Conservation (phyloP, 2,797 vertebrate genomes). For the Anolis apletophallus region DNA sequence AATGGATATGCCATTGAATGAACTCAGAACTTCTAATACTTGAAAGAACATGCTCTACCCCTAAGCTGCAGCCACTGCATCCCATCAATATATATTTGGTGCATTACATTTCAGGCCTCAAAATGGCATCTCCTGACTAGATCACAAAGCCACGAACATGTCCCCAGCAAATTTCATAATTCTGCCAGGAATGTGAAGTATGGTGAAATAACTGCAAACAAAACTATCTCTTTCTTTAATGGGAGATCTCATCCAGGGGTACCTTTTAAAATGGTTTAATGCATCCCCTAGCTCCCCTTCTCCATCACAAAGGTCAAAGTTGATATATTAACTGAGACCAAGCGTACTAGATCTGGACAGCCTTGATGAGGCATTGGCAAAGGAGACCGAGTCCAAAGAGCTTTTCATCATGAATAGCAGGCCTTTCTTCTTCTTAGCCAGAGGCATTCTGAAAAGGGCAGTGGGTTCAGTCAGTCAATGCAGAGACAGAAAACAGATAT, state of each 20-base stretch:
- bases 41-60: background rate
- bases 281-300: background rate
- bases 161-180: background rate
- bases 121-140: background rate
- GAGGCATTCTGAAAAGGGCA: slow-evolving; percentile 54
- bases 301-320: slow-evolving; percentile 23
- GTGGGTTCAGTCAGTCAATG: background rate
- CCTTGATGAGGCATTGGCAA: slow-evolving; percentile 29
- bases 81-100: background rate
- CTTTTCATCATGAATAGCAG: slow-evolving; percentile 41
- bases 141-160: background rate
- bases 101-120: background rate
- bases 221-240: background rate
- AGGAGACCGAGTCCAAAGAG: slow-evolving; percentile 40
- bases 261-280: slow-evolving; percentile 36
- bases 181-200: background rate
- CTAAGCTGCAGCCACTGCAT: background rate
- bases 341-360: background rate
- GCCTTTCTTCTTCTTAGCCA: slow-evolving; percentile 49
- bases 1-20: background rate
- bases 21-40: background rate
- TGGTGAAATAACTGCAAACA: background rate
- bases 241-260: slow-evolving; percentile 31
- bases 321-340: slow-evolving; percentile 40
- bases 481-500: slow-evolving; percentile 28